phyloP scores from a whole-genome alignment of 2,888 invertebrate species.

The Synergus gifuensis region DNA sequence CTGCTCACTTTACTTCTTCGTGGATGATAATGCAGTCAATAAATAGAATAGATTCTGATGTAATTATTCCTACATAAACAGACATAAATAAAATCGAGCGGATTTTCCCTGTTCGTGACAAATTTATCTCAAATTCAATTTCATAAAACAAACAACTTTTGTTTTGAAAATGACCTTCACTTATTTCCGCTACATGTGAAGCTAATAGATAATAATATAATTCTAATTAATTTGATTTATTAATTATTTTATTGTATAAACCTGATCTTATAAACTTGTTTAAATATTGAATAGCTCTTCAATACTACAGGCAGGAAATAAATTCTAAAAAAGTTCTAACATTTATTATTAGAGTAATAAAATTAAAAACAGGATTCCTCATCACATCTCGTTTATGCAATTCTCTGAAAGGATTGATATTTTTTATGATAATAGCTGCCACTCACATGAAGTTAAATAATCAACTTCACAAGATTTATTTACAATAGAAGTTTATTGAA shows the following conservation, averaged over 20 bases:
- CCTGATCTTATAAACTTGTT: too few relatives aligned
- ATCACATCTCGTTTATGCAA: not conserved
- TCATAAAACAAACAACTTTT: not conserved
- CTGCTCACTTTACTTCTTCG: not conserved
- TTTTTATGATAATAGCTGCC: not conserved
- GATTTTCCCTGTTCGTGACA: conserved; percentile 8
- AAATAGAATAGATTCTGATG: conserved; percentile 3
- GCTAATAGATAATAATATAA: too few relatives aligned
- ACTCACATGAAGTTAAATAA: not conserved
- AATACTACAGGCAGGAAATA: not conserved
- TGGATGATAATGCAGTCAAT: not conserved
- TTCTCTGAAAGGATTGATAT: not conserved
- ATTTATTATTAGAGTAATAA: not conserved
- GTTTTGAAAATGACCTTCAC: not conserved
- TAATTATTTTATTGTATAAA: not conserved
- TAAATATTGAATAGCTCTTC: too few relatives aligned
- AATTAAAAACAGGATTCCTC: not conserved
- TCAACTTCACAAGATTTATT: not conserved
- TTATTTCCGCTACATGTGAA: too few relatives aligned
- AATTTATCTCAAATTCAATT: not conserved
- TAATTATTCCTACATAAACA: not conserved
- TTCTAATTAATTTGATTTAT: not conserved
- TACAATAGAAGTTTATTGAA: not conserved
- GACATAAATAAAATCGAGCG: not conserved
- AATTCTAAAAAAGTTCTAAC: not conserved